These are phyloP conservation scores for Polia nebulosa DNA, from an alignment of 2,888 invertebrate genomes.

Conservation along the genomic window DNA sequence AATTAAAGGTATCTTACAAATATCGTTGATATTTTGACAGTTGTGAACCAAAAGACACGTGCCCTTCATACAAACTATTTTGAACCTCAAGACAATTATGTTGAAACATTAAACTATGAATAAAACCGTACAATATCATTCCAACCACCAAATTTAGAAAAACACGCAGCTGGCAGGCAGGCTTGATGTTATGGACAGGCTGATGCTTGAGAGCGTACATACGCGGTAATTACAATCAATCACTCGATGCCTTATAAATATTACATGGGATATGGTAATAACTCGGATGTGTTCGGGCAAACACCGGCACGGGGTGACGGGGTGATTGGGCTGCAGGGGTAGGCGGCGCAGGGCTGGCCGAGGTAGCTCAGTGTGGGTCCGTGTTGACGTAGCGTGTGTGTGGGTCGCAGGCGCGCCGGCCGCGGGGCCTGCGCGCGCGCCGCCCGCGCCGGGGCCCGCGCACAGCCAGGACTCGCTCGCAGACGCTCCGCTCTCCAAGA, in stretches of 20 bases:
- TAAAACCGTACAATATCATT: conserved; percentile 44
- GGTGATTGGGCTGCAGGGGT: conserved; percentile 16
- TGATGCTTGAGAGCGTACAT: conserved; percentile 52
- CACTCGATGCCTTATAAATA: conserved; percentile 26
- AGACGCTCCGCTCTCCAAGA: conserved; percentile 95
- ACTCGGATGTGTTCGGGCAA: conserved; percentile 16
- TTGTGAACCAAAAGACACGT: conserved; percentile 1
- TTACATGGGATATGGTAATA: conserved; percentile 22
- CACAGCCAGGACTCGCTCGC: conserved; percentile 96
- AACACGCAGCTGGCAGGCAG: conserved; percentile 73
- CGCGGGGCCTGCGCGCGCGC: conserved; percentile 84
- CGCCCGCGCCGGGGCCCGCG: conserved; percentile 90
- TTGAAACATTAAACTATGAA: conserved; percentile 29
- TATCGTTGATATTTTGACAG: not conserved
- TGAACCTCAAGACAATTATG: no score
- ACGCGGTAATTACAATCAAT: conserved; percentile 47
- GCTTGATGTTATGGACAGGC: conserved; percentile 65
- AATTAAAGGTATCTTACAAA: not conserved
- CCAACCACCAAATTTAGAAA: conserved; percentile 60
- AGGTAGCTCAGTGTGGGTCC: conserved; percentile 60
- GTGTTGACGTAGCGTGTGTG: conserved; percentile 87
- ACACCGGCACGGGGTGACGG: conserved; percentile 2
- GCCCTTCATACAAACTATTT: conserved; percentile 5
- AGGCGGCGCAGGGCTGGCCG: conserved; percentile 29
- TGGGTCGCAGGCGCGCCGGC: conserved; percentile 88